phyloP scores from a whole-genome alignment of 2,797 vertebrate species.

The Falco columbarius region DNA sequence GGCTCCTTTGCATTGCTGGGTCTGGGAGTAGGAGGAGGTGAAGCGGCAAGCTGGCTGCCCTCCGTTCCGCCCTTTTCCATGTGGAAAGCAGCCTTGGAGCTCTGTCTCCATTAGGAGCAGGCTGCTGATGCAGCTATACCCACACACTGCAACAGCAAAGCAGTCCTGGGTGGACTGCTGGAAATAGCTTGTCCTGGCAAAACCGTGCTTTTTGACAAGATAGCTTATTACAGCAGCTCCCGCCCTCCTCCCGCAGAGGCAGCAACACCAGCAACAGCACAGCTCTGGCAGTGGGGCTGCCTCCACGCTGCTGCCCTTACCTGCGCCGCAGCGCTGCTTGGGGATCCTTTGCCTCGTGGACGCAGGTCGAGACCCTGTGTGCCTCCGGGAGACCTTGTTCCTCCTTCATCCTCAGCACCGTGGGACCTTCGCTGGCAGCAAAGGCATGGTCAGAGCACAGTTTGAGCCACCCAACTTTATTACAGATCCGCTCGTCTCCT shows the following conservation, averaged over 20 bases:
- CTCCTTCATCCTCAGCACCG: fast-evolving
- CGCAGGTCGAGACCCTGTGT: fast-evolving
- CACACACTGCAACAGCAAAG: slow-evolving; percentile 22
- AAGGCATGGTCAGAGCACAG: background rate
- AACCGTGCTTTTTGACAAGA: slow-evolving; percentile 13
- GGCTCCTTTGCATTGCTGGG: background rate
- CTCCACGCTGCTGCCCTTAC: background rate
- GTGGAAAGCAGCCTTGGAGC: slow-evolving; percentile 39
- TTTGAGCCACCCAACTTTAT: background rate
- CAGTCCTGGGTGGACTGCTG: slow-evolving; percentile 48
- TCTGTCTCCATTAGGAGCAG: slow-evolving; percentile 47
- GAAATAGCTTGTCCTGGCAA: slow-evolving; percentile 61
- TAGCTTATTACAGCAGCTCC: slow-evolving; percentile 40
- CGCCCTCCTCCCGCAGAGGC: background rate
- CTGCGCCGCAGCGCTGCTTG: fast-evolving
- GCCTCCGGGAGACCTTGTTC: background rate
- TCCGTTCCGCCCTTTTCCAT: background rate
- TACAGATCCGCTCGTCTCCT: background rate
- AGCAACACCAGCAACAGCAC: background rate
- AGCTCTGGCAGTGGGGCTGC: background rate
- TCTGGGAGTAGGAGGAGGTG: background rate
- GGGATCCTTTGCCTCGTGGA: fast-evolving
- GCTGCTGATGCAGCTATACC: slow-evolving; percentile 63
- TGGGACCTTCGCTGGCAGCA: background rate
- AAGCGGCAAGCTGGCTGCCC: background rate